phyloP scores from a whole-genome alignment of 1,140 invertebrate species.

The Lordiphosa mommai region DNA sequence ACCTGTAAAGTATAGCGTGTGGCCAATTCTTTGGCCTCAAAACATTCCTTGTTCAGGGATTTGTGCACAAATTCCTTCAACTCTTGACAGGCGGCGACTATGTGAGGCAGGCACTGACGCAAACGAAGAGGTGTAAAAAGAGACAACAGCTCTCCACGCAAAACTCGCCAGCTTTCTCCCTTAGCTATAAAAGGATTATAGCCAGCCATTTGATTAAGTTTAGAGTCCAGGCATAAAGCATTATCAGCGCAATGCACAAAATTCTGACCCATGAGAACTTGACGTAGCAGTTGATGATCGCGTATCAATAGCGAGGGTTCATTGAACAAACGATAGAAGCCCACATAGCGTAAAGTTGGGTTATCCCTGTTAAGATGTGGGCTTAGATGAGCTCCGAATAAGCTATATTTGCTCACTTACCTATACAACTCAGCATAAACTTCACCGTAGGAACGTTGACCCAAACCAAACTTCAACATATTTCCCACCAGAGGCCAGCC shows the following conservation, averaged over 20 bases:
- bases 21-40: constrained; percentile 42
- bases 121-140: constrained; percentile 51
- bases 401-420: constrained; percentile 13
- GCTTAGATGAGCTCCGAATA: background rate
- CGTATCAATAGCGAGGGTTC: constrained; percentile 51
- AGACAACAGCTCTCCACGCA: constrained; percentile 40
- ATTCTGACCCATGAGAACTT: constrained; percentile 16
- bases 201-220: constrained; percentile 30
- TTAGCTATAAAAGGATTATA: constrained; percentile 54
- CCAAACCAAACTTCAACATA: constrained; percentile 38
- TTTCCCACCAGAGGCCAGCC: constrained; percentile 50
- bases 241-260: constrained; percentile 51
- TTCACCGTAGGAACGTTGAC: constrained; percentile 37
- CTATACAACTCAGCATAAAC: constrained; percentile 46
- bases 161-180: constrained; percentile 35
- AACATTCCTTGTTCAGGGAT: background rate
- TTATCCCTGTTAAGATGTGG: constrained; percentile 21
- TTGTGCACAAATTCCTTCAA: constrained; percentile 11
- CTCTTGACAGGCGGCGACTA: constrained; percentile 19
- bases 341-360: constrained; percentile 33
- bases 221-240: constrained; percentile 23
- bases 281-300: constrained; percentile 33
- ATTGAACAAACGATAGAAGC: constrained; percentile 58
- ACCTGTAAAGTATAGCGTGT: constrained; percentile 56
- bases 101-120: constrained; percentile 35